Conservation (phyloP, 2,888 invertebrate genomes). For the Pyrrhia umbra region DNA sequence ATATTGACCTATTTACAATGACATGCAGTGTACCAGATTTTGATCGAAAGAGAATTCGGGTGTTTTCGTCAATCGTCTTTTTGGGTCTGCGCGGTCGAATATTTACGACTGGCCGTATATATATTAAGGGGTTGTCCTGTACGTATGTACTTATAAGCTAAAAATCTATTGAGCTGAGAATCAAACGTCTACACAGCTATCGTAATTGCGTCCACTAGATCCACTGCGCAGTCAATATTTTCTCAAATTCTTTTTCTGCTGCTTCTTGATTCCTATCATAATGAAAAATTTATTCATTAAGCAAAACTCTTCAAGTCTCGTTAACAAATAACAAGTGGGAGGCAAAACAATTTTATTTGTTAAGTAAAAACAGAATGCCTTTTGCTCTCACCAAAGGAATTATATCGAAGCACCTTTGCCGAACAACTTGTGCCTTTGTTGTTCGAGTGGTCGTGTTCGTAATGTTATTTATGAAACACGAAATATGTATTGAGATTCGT, state of each 20-base stretch:
- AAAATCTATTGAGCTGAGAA: not conserved
- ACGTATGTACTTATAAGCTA: no score
- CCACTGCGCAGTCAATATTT: not conserved
- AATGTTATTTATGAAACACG: conserved; percentile 32
- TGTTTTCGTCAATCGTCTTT: no score
- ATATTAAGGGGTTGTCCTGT: no score
- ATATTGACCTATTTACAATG: no score
- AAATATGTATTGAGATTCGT: conserved; percentile 29
- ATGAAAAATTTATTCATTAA: conserved; percentile 29
- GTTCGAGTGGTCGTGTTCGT: conserved; percentile 20
- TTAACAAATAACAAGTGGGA: conserved; percentile 25
- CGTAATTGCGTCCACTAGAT: not conserved
- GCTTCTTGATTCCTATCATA: not conserved
- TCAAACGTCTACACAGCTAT: not conserved
- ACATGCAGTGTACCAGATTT: no score
- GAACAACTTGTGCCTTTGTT: conserved; percentile 41
- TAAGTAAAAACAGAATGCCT: conserved; percentile 32
- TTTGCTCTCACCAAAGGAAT: conserved; percentile 37
- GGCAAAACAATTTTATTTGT: conserved; percentile 38
- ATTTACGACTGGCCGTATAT: no score
- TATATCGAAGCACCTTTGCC: conserved; percentile 31
- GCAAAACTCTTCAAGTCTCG: conserved; percentile 14
- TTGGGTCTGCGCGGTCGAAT: no score
- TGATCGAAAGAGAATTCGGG: no score
- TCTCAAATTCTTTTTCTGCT: not conserved